Base-by-base conservation (phyloP, 2,888 invertebrate species). In the Drosophila neotestacea region DNA sequence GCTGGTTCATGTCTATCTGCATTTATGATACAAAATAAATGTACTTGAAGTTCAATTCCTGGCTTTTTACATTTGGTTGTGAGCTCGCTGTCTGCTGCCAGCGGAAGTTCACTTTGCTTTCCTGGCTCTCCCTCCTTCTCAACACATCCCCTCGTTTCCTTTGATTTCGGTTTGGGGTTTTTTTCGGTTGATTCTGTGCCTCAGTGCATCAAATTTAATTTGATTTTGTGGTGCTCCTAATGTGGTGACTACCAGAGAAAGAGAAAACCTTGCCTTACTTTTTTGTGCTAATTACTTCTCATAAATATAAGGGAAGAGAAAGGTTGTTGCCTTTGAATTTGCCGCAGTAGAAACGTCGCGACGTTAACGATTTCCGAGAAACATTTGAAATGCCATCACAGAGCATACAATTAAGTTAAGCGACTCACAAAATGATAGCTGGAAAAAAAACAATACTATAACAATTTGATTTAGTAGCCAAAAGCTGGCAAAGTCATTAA, bases 401-500 rank as follows among this genome's bases (percentile, higher is more conserved):
- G 42, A 59, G 52, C 61, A 62, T 61, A 64, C 70, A 88, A 82
- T 82, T 82, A 82, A 85, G 83, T 85, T 67, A 85, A 82, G 65
- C 68, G 77, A 77, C 66, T 52, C 56, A 34, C n/a, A 39, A 51
- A 51, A 72, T 51, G 41, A 44, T 7, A 10, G 30, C 10, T 38
- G 30, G 58, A 41, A 55, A 64, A 73, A 73, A 68, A 56, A 58
- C 13, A 52, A 58, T 36, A 62, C 67, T 66, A 73, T 70, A 77
- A 75, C 81, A 66, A 69, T 83, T 87, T 87, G 87, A 87, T 87
- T 87, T 87, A 87, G 51, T 74, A 56, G 59, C 56, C 60, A 51
- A 65, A 44, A 60, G 71, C 79, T 77, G 82, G 73, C 77, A 81
- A 69, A 79, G 87, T 79, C 87, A 87, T 87, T 85, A 85, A 85